phyloP scores from a whole-genome alignment of 1,140 invertebrate genomes.

The Heliconius hewitsoni region DNA sequence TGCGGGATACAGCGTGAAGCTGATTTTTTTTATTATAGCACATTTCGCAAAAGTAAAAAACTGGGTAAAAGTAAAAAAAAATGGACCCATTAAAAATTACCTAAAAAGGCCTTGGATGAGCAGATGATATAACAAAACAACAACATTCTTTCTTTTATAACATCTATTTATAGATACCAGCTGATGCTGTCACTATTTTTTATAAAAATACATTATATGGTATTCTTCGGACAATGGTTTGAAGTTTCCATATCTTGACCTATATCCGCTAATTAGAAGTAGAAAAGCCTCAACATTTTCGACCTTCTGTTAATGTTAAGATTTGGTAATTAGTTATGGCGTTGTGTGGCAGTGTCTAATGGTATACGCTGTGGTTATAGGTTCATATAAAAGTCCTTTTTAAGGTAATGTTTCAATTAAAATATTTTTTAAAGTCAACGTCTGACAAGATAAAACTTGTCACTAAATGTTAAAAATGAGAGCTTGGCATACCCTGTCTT shows the following conservation, averaged over 20 bases:
- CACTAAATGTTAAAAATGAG: too few relatives aligned
- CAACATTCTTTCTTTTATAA: background rate
- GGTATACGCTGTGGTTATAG: background rate
- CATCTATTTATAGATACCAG: background rate
- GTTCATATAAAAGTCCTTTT: background rate
- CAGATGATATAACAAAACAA: background rate
- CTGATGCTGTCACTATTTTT: background rate
- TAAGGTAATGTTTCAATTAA: too few relatives aligned
- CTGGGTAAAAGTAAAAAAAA: too few relatives aligned
- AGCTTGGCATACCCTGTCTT: too few relatives aligned
- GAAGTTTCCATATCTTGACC: slow-evolving; percentile 9
- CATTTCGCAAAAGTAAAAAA: too few relatives aligned
- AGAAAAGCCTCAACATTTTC: background rate
- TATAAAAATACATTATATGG: background rate
- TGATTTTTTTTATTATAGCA: too few relatives aligned
- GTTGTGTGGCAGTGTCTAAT: background rate
- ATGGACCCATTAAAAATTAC: background rate
- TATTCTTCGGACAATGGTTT: slow-evolving; percentile 2
- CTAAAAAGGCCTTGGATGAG: background rate
- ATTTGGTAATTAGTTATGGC: background rate
- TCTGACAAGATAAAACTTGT: too few relatives aligned
- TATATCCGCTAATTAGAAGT: background rate
- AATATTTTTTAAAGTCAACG: too few relatives aligned
- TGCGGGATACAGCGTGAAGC: too few relatives aligned
- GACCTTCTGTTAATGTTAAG: background rate